These are phyloP conservation scores for Ariopsis seemanni DNA, from an alignment of 2,113 vertebrate genomes.

Conservation along the genomic window DNA sequence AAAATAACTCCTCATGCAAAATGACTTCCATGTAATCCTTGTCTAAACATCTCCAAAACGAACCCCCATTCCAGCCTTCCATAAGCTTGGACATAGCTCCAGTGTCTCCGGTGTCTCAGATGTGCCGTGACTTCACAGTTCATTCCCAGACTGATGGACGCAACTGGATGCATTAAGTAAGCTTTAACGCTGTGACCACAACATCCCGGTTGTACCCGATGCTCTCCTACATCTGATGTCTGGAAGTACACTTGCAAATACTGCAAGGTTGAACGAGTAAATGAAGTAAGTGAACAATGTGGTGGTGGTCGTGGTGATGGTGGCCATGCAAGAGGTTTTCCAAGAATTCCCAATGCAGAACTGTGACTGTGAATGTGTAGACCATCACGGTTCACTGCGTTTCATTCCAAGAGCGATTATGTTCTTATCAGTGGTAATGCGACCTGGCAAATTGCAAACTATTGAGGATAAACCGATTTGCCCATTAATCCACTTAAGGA, in stretches of 20 bases:
- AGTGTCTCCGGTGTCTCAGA: slow-evolving; percentile 13
- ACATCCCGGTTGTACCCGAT: neutral
- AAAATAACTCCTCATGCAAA: slow-evolving; percentile 21
- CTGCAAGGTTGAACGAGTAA: slow-evolving; percentile 32
- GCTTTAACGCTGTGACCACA: slow-evolving; percentile 38
- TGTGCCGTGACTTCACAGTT: slow-evolving; percentile 47
- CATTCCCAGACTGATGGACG: slow-evolving; percentile 52
- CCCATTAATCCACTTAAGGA: slow-evolving; percentile 73
- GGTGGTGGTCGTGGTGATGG: neutral
- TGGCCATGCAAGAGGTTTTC: neutral
- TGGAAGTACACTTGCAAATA: slow-evolving; percentile 49
- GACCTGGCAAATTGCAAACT: slow-evolving; percentile 61
- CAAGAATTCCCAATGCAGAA: slow-evolving; percentile 17
- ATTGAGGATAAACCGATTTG: slow-evolving; percentile 64
- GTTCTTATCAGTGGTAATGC: slow-evolving; percentile 53
- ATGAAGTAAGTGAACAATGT: neutral
- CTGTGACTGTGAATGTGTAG: slow-evolving; percentile 34
- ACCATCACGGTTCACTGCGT: slow-evolving; percentile 41
- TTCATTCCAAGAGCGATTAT: slow-evolving; percentile 41
- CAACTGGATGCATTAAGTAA: slow-evolving; percentile 56
- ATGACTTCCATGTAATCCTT: slow-evolving; percentile 15
- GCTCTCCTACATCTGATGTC: slow-evolving; percentile 11
- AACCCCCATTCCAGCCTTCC: slow-evolving; percentile 5
- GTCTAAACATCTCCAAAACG: slow-evolving; percentile 26
- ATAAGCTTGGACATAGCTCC: slow-evolving; percentile 14